phyloP scores from a whole-genome alignment of 1,140 invertebrate species.

The Alviniconcha marisindica region DNA sequence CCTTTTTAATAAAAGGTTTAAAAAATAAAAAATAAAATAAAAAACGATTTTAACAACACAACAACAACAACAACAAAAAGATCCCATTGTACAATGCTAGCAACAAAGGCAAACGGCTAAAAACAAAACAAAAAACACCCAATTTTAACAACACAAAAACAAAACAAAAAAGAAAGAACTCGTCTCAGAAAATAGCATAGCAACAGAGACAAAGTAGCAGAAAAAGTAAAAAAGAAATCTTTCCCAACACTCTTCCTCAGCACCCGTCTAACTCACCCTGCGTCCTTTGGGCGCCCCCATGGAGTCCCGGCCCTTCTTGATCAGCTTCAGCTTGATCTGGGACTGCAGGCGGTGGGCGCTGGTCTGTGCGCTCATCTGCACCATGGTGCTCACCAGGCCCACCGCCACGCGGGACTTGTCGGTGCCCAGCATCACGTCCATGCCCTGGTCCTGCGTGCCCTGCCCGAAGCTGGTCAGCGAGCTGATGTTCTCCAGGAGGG shows the following conservation, averaged over 20 bases:
- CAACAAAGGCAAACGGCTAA: too few relatives aligned
- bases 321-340: conserved; percentile 74
- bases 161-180: too few relatives aligned
- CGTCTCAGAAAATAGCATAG: too few relatives aligned
- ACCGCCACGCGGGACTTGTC: conserved; percentile 56
- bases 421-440: conserved; percentile 54
- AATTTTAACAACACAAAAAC: too few relatives aligned
- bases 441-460: conserved; percentile 43
- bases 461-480: conserved; percentile 65
- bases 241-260: neutral
- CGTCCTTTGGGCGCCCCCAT: conserved; percentile 73
- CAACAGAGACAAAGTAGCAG: too few relatives aligned
- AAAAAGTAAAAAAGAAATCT: neutral
- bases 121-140: too few relatives aligned
- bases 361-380: conserved; percentile 74
- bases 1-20: too few relatives aligned
- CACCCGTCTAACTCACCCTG: conserved; percentile 67
- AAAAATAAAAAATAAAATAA: too few relatives aligned
- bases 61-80: too few relatives aligned
- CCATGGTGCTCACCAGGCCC: conserved; percentile 69
- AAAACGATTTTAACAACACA: too few relatives aligned
- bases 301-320: conserved; percentile 72
- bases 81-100: too few relatives aligned
- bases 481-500: conserved; percentile 71
- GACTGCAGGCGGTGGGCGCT: conserved; percentile 66